Conservation (phyloP, 2,797 vertebrate genomes). For the Oreochromis grahami region DNA sequence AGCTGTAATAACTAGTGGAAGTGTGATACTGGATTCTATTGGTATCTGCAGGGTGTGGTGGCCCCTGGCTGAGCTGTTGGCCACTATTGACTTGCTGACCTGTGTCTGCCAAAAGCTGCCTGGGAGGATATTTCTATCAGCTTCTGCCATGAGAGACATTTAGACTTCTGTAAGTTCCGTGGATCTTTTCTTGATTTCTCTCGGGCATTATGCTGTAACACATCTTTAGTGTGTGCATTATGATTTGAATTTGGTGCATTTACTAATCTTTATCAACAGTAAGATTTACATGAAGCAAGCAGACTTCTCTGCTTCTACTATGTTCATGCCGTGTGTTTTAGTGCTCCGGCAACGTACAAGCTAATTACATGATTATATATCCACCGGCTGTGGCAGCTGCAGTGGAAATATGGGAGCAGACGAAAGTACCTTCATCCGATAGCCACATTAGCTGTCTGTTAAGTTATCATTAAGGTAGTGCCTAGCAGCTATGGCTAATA, state of each 20-base stretch:
- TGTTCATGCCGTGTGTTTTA: neutral
- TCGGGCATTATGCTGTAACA: slow-evolving; percentile 3
- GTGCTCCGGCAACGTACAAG: neutral
- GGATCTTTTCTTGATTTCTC: slow-evolving; percentile 34
- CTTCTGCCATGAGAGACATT: slow-evolving; percentile 57
- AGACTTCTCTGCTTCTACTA: neutral
- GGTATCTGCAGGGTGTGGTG: slow-evolving; percentile 39
- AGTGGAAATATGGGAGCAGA: neutral
- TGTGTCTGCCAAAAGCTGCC: slow-evolving; percentile 21
- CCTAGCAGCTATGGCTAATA: neutral
- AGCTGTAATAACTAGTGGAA: slow-evolving; percentile 20
- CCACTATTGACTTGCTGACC: slow-evolving; percentile 32
- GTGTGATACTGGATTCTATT: slow-evolving; percentile 24
- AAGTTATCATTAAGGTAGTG: neutral
- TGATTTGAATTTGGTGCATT: neutral
- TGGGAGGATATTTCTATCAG: slow-evolving; percentile 47
- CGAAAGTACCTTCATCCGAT: neutral
- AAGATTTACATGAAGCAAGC: neutral
- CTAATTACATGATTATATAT: neutral
- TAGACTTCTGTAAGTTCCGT: neutral
- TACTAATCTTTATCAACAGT: neutral
- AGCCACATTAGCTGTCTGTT: neutral
- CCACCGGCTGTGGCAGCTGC: neutral
- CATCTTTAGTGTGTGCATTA: slow-evolving; percentile 23
- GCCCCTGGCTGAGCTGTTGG: slow-evolving; percentile 26